Percentiles rank a stretch among this genome's conserved stretches.
Conservation (phyloP, 2,797 vertebrate species). For the Pogonophryne albipinna region DNA sequence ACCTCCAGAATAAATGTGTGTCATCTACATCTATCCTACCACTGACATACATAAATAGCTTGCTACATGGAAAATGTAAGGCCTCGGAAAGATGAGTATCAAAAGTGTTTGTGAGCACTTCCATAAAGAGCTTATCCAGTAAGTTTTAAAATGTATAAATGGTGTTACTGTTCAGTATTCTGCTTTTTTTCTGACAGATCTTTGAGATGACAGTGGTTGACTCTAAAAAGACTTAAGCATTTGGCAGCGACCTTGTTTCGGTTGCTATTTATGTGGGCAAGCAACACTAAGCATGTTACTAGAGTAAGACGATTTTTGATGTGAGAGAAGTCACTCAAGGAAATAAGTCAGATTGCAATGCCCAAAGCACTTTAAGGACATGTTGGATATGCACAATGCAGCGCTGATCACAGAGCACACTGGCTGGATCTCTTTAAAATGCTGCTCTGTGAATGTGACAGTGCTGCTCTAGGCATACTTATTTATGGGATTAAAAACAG, state of each 20-base stretch:
- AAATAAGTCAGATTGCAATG: conserved; percentile 79
- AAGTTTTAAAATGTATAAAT: conserved; percentile 43
- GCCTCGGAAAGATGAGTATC: conserved; percentile 19
- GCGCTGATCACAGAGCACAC: conserved; percentile 70
- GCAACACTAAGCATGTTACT: conserved; percentile 82
- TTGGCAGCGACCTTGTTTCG: conserved; percentile 77
- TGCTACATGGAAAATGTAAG: conserved; percentile 7
- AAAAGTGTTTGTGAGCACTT: conserved; percentile 22
- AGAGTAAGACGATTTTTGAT: conserved; percentile 78
- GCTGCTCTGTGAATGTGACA: conserved; percentile 62
- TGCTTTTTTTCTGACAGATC: conserved; percentile 50
- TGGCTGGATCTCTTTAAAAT: conserved; percentile 71
- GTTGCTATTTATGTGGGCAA: conserved; percentile 79
- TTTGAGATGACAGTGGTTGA: conserved; percentile 57
- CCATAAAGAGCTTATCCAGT: conserved; percentile 25
- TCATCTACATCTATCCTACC: conserved; percentile 14
- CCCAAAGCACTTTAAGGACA: conserved; percentile 73
- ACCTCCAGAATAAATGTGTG: conserved; percentile 29
- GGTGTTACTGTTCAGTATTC: conserved; percentile 25
- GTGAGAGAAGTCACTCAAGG: conserved; percentile 72
- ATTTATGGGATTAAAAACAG: conserved; percentile 78
- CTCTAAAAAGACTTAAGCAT: conserved; percentile 69
- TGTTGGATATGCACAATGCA: conserved; percentile 75
- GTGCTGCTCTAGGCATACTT: conserved; percentile 68
- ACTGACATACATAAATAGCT: conserved; percentile 17